Base-by-base conservation (phyloP, 2,888 invertebrate genomes). In the Entomobrya proxima region DNA sequence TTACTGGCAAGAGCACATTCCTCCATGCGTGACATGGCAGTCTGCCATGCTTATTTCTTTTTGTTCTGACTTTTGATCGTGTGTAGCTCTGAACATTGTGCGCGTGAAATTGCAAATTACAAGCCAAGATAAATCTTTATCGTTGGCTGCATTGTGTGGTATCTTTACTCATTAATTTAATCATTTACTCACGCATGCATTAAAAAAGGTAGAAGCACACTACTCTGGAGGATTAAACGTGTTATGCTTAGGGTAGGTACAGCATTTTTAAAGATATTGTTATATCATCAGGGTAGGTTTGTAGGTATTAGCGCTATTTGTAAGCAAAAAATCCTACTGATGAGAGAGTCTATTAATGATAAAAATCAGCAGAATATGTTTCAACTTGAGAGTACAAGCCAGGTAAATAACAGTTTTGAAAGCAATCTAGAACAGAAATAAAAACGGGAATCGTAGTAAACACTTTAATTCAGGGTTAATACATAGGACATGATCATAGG, bases 1-100 rank as follows among this genome's bases (percentile, higher is more conserved):
- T n/a, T 61, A 30, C 3, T 30, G 32, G 32, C 55, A 61, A 37
- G 40, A 15, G 7, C 18, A 55, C 3, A 55, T 21, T 64, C 64
- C n/a, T 64, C n/a, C 35, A 64, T 32, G 64, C 64, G n/a, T 32
- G 64, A 35, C 64, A 32, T 64, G 64, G 64, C 64, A 64, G 64
- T 35, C 35, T 64, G 64, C 64, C 64, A 64, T 64, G 35, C 35
- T 32, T 64, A 64, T 0, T 32, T 35, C 64, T 64, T 64, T 64
- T n/a, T 64, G n/a, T 64, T 13, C 27, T 3, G n/a, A n/a, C 5
- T 64, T 11, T 18, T n/a, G 13, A 11, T 27, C 7, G n/a, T 11
- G 55, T 27, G 27, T 3, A 21, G 15, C 21, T 7, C 9, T 24
- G 3, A 21, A 52, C n/a, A 15, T 15, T 44, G n/a, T 5, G 9